Percentiles rank a stretch among this genome's conserved stretches.
Conservation (phyloP, 2,888 invertebrate genomes). For the Drosophila nr. fundita region DNA sequence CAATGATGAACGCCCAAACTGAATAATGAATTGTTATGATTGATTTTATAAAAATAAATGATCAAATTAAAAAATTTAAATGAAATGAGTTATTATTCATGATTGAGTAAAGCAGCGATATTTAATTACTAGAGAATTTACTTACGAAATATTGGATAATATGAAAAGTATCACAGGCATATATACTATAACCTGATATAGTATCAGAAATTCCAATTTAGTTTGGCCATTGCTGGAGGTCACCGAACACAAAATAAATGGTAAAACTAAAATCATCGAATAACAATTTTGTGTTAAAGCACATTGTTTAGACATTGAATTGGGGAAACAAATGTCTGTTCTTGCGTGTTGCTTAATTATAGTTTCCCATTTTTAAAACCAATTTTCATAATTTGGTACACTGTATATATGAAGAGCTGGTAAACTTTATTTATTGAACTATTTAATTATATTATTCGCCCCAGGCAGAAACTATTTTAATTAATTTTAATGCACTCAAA, state of each 20-base stretch:
- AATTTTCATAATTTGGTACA: background rate
- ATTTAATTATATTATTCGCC: constrained; percentile 4
- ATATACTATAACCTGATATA: background rate
- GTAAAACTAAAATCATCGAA: background rate
- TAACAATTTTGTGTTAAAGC: background rate
- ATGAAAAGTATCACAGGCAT: background rate
- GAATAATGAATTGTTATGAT: constrained; percentile 70
- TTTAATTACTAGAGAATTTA: background rate
- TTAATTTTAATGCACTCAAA: constrained; percentile 12
- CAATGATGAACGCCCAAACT: constrained; percentile 44
- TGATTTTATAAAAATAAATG: constrained; percentile 73
- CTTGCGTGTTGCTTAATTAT: background rate
- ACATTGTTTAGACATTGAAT: background rate
- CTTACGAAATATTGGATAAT: background rate
- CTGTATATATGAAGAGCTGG: background rate
- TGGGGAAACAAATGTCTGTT: background rate
- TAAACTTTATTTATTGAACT: background rate
- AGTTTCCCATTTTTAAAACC: background rate
- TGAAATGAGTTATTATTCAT: background rate
- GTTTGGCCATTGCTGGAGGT: background rate
- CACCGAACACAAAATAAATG: background rate
- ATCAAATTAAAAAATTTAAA: constrained; percentile 32
- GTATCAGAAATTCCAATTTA: background rate
- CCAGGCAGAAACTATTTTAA: constrained; percentile 1
- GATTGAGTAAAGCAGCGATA: too few relatives aligned